Base-by-base conservation (phyloP, 2,888 invertebrate species). In the Apamea crenata region DNA sequence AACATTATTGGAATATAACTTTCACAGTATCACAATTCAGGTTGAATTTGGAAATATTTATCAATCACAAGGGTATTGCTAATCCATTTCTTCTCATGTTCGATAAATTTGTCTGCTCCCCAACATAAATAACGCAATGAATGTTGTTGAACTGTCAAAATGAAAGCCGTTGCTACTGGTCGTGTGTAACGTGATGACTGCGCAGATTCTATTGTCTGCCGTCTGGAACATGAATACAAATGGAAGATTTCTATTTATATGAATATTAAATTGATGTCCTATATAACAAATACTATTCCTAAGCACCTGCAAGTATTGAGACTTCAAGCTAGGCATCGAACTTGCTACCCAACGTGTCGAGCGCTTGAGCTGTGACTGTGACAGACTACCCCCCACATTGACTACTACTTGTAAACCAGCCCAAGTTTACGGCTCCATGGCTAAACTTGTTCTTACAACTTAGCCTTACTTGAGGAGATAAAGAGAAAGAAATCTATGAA, bases 361-460 rank as follows among this genome's bases (percentile, higher is more conserved):
- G 36, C 63, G 29, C 44, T 40, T n/a, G n/a, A 63, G 16, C 74
- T 65, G 66, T 71, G 72, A 25, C 74, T 65, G 66, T 71, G 72
- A 25, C 32, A 44, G 67, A 61, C 67, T 74, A 40, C n/a, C 44
- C 29, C 4, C 61, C 71, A 59, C 44, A 79, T 61, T 84, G 71
- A 56, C 29, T 77, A 53, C 67, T 77, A 65, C 68, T 82, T 72
- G 67, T 86, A 16, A 69, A 78, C 72, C 65, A 56, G 66, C 18
- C 36, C 21, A 75, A 87, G 75, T 84, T 87, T 63, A 50, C 66
- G 44, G 56, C 50, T 78, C 74, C 66, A 83, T 83, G 66, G 50
- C 50, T 32, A 65, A 85, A 84, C 72, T 82, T 82, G 78, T 68
- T 29, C 77, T 59, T 67, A 77, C 44, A 84, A 86, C 87, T 82